Evolutionary conservation across 2,797 vertebrate genomes (phyloP).

Genomic region (Ciconia nigra): DNA sequence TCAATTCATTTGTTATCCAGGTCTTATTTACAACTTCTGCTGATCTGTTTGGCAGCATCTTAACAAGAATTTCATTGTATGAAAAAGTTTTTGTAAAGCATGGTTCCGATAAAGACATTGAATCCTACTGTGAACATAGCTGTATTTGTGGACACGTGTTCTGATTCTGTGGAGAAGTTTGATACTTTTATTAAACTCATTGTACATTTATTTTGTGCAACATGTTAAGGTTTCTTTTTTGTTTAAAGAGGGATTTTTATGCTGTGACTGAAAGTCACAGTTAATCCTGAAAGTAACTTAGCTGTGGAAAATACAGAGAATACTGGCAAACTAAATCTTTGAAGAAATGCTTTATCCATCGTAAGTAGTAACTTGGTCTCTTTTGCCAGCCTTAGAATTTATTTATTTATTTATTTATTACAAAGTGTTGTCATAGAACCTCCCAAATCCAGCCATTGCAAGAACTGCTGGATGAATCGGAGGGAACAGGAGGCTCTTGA

Average conservation of each 20-base stretch:
- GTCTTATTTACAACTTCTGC: not conserved
- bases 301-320: not conserved
- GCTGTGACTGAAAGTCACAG: not conserved
- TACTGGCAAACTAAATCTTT: not conserved
- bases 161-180: not conserved
- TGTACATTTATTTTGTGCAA: not conserved
- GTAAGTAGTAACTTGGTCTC: not conserved
- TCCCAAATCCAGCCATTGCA: not conserved
- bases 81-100: constrained; percentile 5
- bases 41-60: not conserved
- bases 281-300: constrained; percentile 5
- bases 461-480: not conserved
- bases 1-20: not conserved
- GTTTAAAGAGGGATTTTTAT: not conserved
- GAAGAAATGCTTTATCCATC: not conserved
- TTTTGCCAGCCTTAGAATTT: not conserved
- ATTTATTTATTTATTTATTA: not conserved
- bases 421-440: not conserved
- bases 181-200: not conserved
- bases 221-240: not conserved
- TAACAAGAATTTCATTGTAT: not conserved
- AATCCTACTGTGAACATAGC: not conserved
- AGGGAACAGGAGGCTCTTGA: not conserved
- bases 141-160: not conserved
- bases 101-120: not conserved